Percentiles rank a stretch among this genome's conserved stretches.
These are phyloP conservation scores for Ceyx margarethae DNA, from an alignment of 2,113 vertebrate genomes.

Conservation along the genomic window DNA sequence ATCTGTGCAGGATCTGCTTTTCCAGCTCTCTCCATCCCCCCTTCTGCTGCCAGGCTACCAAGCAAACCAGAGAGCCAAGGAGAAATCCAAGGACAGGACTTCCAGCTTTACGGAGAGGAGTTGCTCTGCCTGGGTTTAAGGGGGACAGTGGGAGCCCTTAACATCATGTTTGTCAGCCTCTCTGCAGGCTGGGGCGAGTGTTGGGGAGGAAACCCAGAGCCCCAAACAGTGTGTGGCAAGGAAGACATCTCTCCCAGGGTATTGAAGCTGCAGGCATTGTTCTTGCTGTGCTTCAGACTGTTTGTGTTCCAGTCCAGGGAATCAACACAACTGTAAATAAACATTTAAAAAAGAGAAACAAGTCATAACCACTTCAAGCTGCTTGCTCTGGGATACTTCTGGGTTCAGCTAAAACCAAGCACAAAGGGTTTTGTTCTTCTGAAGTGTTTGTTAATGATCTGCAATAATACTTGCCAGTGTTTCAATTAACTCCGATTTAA, in stretches of 20 bases:
- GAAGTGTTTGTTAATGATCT: neutral
- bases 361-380: neutral
- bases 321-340: slow-evolving; percentile 11
- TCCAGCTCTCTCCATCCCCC: neutral
- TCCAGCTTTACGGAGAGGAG: neutral
- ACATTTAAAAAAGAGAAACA: neutral
- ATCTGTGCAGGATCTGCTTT: neutral
- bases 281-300: neutral
- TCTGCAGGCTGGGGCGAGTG: neutral
- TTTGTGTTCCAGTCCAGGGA: neutral
- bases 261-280: neutral
- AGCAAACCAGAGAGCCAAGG: neutral
- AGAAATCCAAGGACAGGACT: neutral
- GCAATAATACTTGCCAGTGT: neutral
- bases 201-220: neutral
- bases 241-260: neutral
- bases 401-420: neutral
- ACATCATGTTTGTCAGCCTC: neutral
- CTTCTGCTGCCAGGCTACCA: neutral
- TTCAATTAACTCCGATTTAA: neutral
- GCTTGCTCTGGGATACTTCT: neutral
- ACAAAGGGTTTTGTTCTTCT: neutral
- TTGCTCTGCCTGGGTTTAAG: neutral
- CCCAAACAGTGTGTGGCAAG: neutral
- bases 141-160: neutral